phyloP scores from a whole-genome alignment of 2,888 invertebrate species.

The Cryptus armator region DNA sequence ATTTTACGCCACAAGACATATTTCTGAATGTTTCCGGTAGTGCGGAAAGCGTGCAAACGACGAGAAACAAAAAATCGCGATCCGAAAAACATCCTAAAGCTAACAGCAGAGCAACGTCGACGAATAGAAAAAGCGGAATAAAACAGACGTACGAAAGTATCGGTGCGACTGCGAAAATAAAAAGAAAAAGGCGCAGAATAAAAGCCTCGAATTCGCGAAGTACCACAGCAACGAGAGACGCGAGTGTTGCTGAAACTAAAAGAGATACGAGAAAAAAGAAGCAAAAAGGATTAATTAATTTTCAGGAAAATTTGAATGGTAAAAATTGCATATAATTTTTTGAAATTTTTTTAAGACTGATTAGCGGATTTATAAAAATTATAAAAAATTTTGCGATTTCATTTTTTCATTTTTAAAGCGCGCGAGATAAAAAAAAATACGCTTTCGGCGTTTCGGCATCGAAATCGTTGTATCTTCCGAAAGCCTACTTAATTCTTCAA shows the following conservation, averaged over 20 bases:
- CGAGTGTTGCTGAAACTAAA: conserved; percentile 61
- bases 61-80: conserved; percentile 51
- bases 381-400: too few relatives aligned
- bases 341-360: too few relatives aligned
- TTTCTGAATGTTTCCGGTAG: conserved; percentile 68
- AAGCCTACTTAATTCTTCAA: not conserved
- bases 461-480: not conserved
- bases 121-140: conserved; percentile 64
- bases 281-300: conserved; percentile 25
- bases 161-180: conserved; percentile 70
- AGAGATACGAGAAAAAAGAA: conserved; percentile 58
- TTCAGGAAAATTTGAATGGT: too few relatives aligned
- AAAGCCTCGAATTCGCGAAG: conserved; percentile 78
- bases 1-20: conserved; percentile 60
- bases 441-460: too few relatives aligned
- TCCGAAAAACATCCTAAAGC: conserved; percentile 67
- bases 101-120: conserved; percentile 46
- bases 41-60: conserved; percentile 34
- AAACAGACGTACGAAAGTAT: conserved; percentile 71
- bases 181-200: conserved; percentile 75
- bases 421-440: too few relatives aligned
- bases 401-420: too few relatives aligned
- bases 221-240: conserved; percentile 76
- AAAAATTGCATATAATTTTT: too few relatives aligned
- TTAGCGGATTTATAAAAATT: too few relatives aligned